Evolutionary conservation across 2,113 vertebrate genomes (phyloP).

Genomic region (Pungitius pungitius): DNA sequence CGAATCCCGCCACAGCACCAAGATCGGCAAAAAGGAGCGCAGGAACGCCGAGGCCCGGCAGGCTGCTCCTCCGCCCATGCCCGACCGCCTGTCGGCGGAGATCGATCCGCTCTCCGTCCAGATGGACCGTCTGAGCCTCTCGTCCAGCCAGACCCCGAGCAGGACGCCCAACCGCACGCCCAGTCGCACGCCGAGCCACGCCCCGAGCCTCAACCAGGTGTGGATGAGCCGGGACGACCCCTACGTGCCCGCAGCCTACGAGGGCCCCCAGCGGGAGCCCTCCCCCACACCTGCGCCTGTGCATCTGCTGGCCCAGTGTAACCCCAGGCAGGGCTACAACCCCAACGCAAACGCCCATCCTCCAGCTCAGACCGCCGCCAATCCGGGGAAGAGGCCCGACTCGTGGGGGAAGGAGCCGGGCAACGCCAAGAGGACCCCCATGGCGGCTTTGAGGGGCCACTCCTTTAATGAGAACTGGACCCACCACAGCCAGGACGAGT

Average conservation of each 20-base stretch:
- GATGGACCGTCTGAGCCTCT: constrained; percentile 95
- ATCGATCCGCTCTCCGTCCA: constrained; percentile 91
- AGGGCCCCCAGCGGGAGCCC: constrained; percentile 82
- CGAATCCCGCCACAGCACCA: constrained; percentile 93
- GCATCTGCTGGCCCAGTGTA: constrained; percentile 92
- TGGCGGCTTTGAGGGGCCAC: constrained; percentile 88
- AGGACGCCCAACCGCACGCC: constrained; percentile 81
- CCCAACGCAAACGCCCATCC: constrained; percentile 75
- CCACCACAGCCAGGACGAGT: constrained; percentile 88
- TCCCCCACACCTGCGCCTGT: constrained; percentile 84
- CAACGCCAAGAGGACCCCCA: constrained; percentile 91
- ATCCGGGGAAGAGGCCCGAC: constrained; percentile 79
- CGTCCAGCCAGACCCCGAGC: constrained; percentile 79
- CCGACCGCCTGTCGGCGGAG: constrained; percentile 89
- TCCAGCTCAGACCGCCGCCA: constrained; percentile 73
- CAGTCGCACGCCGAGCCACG: constrained; percentile 80
- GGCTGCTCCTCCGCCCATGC: constrained; percentile 79
- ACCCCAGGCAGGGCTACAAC: constrained; percentile 88
- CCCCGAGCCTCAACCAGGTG: constrained; percentile 90
- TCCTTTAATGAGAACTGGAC: constrained; percentile 93
- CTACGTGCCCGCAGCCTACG: constrained; percentile 84
- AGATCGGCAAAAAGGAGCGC: constrained; percentile 90
- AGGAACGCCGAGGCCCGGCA: constrained; percentile 75
- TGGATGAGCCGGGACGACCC: constrained; percentile 96
- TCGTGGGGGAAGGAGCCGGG: constrained; percentile 91